Percentiles rank a stretch among this genome's conserved stretches.
These are phyloP conservation scores for Saimiri boliviensis DNA, from an alignment of 2,113 vertebrate genomes.

Conservation along the genomic window DNA sequence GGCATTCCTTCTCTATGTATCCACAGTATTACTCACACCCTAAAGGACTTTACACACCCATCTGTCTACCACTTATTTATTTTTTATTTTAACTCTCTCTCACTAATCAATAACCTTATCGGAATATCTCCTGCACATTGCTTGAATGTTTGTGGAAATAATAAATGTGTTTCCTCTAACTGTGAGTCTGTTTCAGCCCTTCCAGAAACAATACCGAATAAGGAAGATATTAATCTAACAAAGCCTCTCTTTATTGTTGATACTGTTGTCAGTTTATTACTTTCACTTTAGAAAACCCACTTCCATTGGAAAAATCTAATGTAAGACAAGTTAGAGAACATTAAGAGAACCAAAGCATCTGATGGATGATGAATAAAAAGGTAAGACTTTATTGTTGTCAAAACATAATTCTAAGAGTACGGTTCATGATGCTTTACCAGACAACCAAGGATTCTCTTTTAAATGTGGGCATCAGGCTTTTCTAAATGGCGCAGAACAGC, in stretches of 20 bases:
- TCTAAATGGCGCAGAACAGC: fast-evolving
- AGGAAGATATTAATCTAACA: fast-evolving
- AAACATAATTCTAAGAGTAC: not conserved
- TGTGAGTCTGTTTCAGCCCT: not conserved
- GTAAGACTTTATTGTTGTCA: not conserved
- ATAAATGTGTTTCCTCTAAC: not conserved
- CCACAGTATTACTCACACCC: too few species aligned
- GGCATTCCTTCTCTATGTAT: not conserved
- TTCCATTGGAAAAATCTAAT: not conserved
- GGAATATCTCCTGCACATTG: not conserved
- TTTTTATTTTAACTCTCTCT: not conserved
- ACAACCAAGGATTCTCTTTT: not conserved
- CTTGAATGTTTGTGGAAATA: not conserved
- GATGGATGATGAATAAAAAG: not conserved
- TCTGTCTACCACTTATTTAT: not conserved
- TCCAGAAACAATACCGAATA: fast-evolving
- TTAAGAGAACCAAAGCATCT: not conserved
- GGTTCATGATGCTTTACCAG: too few species aligned
- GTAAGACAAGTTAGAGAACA: not conserved
- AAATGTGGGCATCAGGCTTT: not conserved
- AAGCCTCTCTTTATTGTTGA: fast-evolving
- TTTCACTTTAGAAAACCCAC: not conserved
- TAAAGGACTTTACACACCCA: not conserved
- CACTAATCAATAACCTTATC: not conserved
- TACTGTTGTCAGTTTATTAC: not conserved